Base-by-base conservation (phyloP, 2,888 invertebrate genomes). In the Mantis religiosa region DNA sequence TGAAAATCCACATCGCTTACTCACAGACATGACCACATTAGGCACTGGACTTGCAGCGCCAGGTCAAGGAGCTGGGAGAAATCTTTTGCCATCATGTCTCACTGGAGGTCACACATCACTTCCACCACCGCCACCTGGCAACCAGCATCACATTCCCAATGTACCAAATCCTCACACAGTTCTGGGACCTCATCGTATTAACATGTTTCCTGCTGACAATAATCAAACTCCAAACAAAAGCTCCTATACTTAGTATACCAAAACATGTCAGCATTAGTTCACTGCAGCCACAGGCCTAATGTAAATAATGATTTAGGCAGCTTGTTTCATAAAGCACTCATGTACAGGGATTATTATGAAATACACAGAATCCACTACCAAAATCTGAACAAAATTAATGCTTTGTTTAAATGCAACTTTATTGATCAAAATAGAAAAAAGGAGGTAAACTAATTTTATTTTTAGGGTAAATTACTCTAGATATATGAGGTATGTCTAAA, bases 161-260 rank as follows among this genome's bases (percentile, higher is more conserved):
- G 88, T 82, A 34, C 54, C 82, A 34, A 88, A 34, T 84, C 89
- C 71, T 84, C 87, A 84, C 85, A 71, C 85, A 81, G 28, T 88
- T 4, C 81, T 87, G 27, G 84, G 82, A 28, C 83, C 88, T 71
- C 54, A 15, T 71, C 89, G 89, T 20, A 83, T 89, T 20, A 88
- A 87, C 82, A 88, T 89, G 90, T 90, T 90, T 82, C 84, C 87
- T 28, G 27, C 90, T 27, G 89, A 89, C 87, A 81, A 89, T 83
- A 89, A 89, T 86, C 54, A 71, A 71, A 20, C 54, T 71, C 54
- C 54, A 20, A 71, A 71, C 54, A 71, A 71, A 71, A 71, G 54
- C 54, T 71, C 54, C 20, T 71, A 71, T 71, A 71, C 54, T 71
- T 71, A 71, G 20, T 71, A 71, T 71, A 71, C 20, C 25, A 71